Evolutionary conservation across 2,888 invertebrate genomes (phyloP).

Genomic region (Agrochola litura): DNA sequence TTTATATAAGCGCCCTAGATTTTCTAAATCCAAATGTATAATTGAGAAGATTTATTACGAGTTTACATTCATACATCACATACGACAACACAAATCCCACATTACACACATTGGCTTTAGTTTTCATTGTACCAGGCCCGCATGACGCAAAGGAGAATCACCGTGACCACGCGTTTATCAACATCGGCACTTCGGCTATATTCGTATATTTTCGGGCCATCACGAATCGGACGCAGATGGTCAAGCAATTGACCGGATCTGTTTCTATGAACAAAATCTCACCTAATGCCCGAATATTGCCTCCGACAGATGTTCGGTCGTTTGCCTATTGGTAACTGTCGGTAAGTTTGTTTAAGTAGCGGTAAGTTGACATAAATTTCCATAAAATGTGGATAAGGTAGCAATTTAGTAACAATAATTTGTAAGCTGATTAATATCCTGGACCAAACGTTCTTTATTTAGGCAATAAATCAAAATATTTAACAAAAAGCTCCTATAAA

Average conservation of each 20-base stretch:
- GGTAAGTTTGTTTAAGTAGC: slow-evolving; percentile 61
- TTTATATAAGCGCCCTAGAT: slow-evolving; percentile 29
- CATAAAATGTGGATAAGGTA: background rate
- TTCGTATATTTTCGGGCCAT: slow-evolving; percentile 60
- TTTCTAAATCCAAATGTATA: slow-evolving; percentile 27
- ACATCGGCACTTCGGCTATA: slow-evolving; percentile 60
- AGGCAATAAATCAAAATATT: slow-evolving; percentile 32
- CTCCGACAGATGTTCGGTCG: slow-evolving; percentile 78
- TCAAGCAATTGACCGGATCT: slow-evolving; percentile 84
- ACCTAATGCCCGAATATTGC: slow-evolving; percentile 81
- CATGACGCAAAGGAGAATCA: slow-evolving; percentile 68
- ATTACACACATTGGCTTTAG: slow-evolving; percentile 56
- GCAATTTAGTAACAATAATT: background rate
- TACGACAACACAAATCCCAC: slow-evolving; percentile 55
- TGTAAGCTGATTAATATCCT: background rate
- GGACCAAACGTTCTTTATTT: background rate
- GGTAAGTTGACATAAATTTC: slow-evolving; percentile 32
- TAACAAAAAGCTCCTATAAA: slow-evolving; percentile 11
- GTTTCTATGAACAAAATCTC: slow-evolving; percentile 81
- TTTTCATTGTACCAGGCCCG: slow-evolving; percentile 52
- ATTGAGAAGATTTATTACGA: slow-evolving; percentile 55
- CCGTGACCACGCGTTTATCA: slow-evolving; percentile 77
- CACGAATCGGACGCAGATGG: slow-evolving; percentile 82
- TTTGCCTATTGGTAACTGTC: slow-evolving; percentile 50
- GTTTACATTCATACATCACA: slow-evolving; percentile 49